Conservation (phyloP, 1,140 invertebrate genomes). For the Zaprionus inermis region DNA sequence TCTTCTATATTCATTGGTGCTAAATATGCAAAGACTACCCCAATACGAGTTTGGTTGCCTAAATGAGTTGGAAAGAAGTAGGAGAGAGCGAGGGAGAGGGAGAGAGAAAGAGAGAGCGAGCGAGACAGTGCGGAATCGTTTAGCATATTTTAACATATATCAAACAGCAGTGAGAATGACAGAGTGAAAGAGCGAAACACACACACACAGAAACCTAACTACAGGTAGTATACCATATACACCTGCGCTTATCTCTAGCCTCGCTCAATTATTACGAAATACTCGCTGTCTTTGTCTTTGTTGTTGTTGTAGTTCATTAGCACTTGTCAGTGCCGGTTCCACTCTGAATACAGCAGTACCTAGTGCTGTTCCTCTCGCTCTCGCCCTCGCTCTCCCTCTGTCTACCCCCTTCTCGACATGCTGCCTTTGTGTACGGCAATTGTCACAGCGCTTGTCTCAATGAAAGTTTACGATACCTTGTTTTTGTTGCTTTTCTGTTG, state of each 20-base stretch:
- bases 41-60: slow-evolving; percentile 79
- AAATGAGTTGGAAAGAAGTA: slow-evolving; percentile 56
- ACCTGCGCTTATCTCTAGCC: slow-evolving; percentile 51
- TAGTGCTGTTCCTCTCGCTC: slow-evolving; percentile 9
- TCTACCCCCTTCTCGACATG: too few relatives aligned
- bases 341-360: slow-evolving; percentile 31
- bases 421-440: slow-evolving; percentile 47
- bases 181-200: slow-evolving; percentile 10
- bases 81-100: slow-evolving; percentile 3
- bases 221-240: slow-evolving; percentile 3
- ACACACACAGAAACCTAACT: slow-evolving; percentile 15
- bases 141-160: slow-evolving; percentile 79
- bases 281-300: slow-evolving; percentile 27
- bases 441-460: slow-evolving; percentile 64
- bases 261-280: slow-evolving; percentile 74
- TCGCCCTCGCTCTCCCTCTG: background rate
- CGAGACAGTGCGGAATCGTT: slow-evolving; percentile 58
- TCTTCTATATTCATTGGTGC: slow-evolving; percentile 14
- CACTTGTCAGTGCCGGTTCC: slow-evolving; percentile 75
- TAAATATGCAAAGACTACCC: slow-evolving; percentile 76
- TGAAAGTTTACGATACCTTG: slow-evolving; percentile 64
- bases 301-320: slow-evolving; percentile 74
- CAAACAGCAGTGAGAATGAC: slow-evolving; percentile 32
- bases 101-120: slow-evolving; percentile 13
- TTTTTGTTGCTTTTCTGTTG: slow-evolving; percentile 22